Conservation (phyloP, 2,797 vertebrate genomes). For the Hephaestus fuliginosus region DNA sequence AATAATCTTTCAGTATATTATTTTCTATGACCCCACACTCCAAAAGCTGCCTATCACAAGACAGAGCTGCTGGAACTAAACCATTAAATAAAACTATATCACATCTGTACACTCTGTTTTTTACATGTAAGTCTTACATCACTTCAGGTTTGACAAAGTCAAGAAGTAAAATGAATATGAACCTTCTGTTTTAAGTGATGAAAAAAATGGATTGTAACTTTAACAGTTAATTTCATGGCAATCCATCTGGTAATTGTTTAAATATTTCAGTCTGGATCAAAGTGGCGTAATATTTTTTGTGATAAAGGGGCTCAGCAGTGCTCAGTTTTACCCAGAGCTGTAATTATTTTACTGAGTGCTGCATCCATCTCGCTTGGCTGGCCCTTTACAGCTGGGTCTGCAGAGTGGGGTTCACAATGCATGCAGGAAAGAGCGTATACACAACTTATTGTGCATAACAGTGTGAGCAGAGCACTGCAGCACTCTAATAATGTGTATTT, state of each 20-base stretch:
- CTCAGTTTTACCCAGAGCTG: slow-evolving; percentile 9
- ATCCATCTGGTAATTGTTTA: neutral
- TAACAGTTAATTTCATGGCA: too few relatives aligned
- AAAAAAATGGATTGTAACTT: neutral
- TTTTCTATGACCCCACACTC: neutral
- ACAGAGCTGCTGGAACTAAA: neutral
- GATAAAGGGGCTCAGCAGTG: too few relatives aligned
- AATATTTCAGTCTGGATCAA: neutral
- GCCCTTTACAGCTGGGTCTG: neutral
- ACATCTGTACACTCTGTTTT: neutral
- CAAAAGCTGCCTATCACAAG: neutral
- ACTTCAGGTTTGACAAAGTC: neutral
- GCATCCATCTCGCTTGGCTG: slow-evolving; percentile 1
- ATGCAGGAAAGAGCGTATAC: neutral
- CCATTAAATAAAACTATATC: too few relatives aligned
- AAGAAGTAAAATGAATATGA: neutral
- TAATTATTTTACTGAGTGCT: slow-evolving; percentile 15
- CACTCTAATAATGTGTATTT: neutral
- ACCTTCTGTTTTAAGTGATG: neutral
- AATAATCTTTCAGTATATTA: neutral
- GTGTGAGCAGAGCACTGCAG: neutral
- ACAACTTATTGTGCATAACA: neutral
- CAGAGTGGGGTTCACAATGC: neutral
- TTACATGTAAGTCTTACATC: neutral
- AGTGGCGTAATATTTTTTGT: neutral